Evolutionary conservation across 2,113 vertebrate genomes (phyloP), one percentile per base, ranked within the genome.

Genomic region (Archilochus colubris): DNA sequence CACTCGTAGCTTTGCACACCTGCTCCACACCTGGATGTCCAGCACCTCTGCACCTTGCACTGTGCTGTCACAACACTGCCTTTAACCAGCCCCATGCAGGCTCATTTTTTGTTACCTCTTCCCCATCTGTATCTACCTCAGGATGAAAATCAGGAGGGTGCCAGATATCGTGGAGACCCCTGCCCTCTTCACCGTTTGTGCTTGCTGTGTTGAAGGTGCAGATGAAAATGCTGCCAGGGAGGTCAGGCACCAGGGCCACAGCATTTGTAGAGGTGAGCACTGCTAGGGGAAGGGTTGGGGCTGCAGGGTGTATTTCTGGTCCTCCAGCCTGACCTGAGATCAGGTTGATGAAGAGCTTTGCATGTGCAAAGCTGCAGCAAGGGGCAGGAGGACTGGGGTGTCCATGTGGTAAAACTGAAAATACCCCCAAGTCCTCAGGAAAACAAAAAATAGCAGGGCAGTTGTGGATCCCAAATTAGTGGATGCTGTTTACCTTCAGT

Each of bases 401-500:
- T 68, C 57, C 48, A 7, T 58, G 61, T 59, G 38, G 12, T 54
- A 53, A 78, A 91, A 28, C 55, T 61, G 59, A 67, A 25, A 82
- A 44, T 51, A 55, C 64, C 17, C 31, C 64, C 73, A 86, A 50
- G 38, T 55, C 59, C 74, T 81, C 31, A 30, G 66, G n/a, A 89
- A 84, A 79, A 58, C 38, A 57, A 64, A 63, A 93, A 78, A 36
- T 16, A 91, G 46, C 8, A 12, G 53, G 48, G 31, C 48, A 75
- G 48, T 63, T 2, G 0, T 72, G 57, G 53, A 11, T 58, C 27
- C 54, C 36, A 85, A 91, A 64, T 93, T n/a, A 93, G 67, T 8
- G 1, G 78, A 82, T 89, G 74, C 50, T 85, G 44, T 73, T 95
- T 91, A 95, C 82, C 82, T 95, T 89, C 76, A 82, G 40, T 72